Evolutionary conservation across 2,113 vertebrate species (phyloP), one percentile per base, ranked within the genome.

Genomic region (Rhinoderma darwinii): DNA sequence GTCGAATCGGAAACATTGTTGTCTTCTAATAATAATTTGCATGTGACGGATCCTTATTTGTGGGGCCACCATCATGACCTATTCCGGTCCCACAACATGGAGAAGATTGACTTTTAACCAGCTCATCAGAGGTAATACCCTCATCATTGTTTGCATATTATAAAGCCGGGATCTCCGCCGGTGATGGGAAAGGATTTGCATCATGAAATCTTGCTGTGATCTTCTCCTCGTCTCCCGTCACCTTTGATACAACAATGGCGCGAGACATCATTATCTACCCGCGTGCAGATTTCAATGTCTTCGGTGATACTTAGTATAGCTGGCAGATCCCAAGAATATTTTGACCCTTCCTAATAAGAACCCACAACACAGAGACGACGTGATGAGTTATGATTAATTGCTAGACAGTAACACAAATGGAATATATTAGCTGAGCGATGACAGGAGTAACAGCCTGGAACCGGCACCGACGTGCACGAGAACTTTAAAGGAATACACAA

Each of bases 271-370:
- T 86, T 86, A 86, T 85, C 74, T 68, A 8, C 20, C 84, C 41
- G 47, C 41, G 41, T n/a, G 50, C 59, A 78, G 35, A 68, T 79
- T 86, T 70, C 27, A 68, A 79, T 63, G 50, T 37, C 70, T 86
- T 51, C n/a, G 76, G 74, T 79, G 84, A 86, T 79, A 86, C 78
- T 86, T 68, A 86, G 84, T 27, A 51, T 22, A 78, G 59, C 73
- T 86, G 84, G 84, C 84, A 86, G 84, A 66, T 47, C 74, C 30
- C 74, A 51, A 51, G 61, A 68, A 66, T 47, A 61, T 51, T 50
- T 4, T 39, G 74, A 86, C 74, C 61, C 56, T 50, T n/a, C 61
- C 37, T 86, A 79, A 79, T 86, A 86, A 66, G 41, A 61, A 27
- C 27, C 43, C 84, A 20, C 84, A 78, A 86, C 84, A 54, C 43